A percentile compares a stretch with the other conserved stretches of the same genome.
Evolutionary conservation across 2,888 invertebrate species (phyloP).

Genomic region (Ferrisia virgata): DNA sequence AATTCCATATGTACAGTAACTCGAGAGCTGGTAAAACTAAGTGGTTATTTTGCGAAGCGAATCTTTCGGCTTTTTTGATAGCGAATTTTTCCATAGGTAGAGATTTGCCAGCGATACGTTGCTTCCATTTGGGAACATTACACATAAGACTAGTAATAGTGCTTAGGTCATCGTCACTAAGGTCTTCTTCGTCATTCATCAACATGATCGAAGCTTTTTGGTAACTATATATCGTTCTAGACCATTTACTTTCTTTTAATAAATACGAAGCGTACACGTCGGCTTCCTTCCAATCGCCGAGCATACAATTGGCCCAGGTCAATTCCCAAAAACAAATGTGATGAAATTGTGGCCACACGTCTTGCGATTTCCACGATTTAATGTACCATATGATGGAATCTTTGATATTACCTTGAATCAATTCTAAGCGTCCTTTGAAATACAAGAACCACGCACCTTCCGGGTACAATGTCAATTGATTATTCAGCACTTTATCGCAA

Average conservation of each 20-base stretch:
- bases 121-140: constrained; percentile 76
- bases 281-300: constrained; percentile 71
- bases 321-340: constrained; percentile 93
- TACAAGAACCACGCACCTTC: constrained; percentile 88
- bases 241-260: constrained; percentile 82
- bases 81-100: constrained; percentile 96
- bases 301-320: constrained; percentile 72
- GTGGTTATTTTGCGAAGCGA: constrained; percentile 67
- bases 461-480: constrained; percentile 70
- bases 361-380: constrained; percentile 76
- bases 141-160: constrained; percentile 68
- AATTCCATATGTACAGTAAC: constrained; percentile 88
- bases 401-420: constrained; percentile 73
- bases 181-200: constrained; percentile 62
- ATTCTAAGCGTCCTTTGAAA: constrained; percentile 80
- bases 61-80: constrained; percentile 78
- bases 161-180: constrained; percentile 57
- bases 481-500: constrained; percentile 71
- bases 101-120: constrained; percentile 92
- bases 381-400: constrained; percentile 72
- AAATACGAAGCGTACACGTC: constrained; percentile 68
- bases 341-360: constrained; percentile 86
- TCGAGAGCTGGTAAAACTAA: constrained; percentile 82
- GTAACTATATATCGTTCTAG: constrained; percentile 85
- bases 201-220: constrained; percentile 79